Base-by-base conservation (phyloP, 2,113 vertebrate species). In the Apistogramma diplotaenia region DNA sequence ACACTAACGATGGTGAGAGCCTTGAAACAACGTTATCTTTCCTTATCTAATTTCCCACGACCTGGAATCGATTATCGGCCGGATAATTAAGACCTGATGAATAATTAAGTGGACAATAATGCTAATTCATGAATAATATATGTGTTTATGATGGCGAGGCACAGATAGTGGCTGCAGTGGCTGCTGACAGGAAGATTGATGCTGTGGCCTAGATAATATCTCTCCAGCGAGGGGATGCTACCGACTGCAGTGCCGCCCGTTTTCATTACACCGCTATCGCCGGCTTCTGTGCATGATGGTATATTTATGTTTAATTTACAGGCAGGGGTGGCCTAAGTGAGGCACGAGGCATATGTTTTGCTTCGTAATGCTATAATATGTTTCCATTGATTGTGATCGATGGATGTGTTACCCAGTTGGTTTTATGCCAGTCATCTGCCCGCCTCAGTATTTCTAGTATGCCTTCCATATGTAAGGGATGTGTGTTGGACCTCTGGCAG, bases 101-200 rank as follows among this genome's bases (percentile, higher is more conserved):
- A 94, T 94, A 93, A 94, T 93, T 93, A 92, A 94, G 88, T 87
- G 76, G 84, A 91, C 87, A 87, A 92, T 94, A 91, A 93, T 86
- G 85, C 74, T 91, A 90, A 92, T 92, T 84, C 86, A 90, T 93
- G 83, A 94, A 93, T 94, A 92, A 90, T 93, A 82, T 83, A 94
- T 90, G 53, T 90, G 88, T 93, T 92, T 93, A 93, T 92, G 87
- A 89, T 88, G 79, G 85, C 5, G 6, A 72, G 74, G 78, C 70
- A 43, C 29, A 77, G 86, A 84, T 74, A 76, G 86, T 10, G 54
- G 70, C 40, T 81, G 80, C 71, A 6, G 43, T 1, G 4, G 81
- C 43, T 2, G 62, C 56, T 86, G 92, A 89, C 90, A 91, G 87
- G 85, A 89, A 90, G 92, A 94, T 91, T 90, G 92, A 94, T 93